Conservation (phyloP, 2,797 vertebrate genomes). For the Cottoperca gobio region DNA sequence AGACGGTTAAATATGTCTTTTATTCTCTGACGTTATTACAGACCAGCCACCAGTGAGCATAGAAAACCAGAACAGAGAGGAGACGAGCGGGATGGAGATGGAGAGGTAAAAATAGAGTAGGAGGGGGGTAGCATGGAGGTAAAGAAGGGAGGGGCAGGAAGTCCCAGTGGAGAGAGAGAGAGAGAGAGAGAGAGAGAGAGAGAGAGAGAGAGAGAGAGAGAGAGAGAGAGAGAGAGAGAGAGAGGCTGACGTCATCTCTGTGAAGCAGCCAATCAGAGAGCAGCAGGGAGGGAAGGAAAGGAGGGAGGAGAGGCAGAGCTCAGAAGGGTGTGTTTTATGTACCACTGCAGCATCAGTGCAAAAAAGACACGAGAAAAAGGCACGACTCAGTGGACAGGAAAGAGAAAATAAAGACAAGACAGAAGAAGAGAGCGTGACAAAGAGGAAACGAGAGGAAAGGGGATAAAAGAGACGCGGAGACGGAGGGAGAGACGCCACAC, state of each 20-base stretch:
- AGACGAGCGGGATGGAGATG: not conserved
- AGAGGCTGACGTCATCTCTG: conserved; percentile 78
- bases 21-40: not conserved
- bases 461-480: conserved; percentile 1
- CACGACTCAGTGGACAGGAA: conserved; percentile 17
- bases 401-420: not conserved
- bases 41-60: conserved; percentile 5
- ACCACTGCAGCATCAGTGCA: conserved; percentile 75
- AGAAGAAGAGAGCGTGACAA: not conserved
- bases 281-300: conserved; percentile 28
- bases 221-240: conserved; percentile 39
- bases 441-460: not conserved
- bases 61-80: conserved; percentile 16
- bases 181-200: conserved; percentile 30
- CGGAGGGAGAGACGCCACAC: conserved; percentile 23
- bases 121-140: conserved; percentile 34
- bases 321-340: conserved; percentile 78
- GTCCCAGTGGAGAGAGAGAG: conserved; percentile 34
- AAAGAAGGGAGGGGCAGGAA: conserved; percentile 64
- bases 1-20: not conserved
- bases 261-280: conserved; percentile 69
- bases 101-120: conserved; percentile 33
- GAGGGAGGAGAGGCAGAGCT: conserved; percentile 59
- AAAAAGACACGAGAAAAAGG: conserved; percentile 15
- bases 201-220: conserved; percentile 11